Base-by-base conservation (phyloP, 2,797 vertebrate species). In the Triplophysa yarkandensis region DNA sequence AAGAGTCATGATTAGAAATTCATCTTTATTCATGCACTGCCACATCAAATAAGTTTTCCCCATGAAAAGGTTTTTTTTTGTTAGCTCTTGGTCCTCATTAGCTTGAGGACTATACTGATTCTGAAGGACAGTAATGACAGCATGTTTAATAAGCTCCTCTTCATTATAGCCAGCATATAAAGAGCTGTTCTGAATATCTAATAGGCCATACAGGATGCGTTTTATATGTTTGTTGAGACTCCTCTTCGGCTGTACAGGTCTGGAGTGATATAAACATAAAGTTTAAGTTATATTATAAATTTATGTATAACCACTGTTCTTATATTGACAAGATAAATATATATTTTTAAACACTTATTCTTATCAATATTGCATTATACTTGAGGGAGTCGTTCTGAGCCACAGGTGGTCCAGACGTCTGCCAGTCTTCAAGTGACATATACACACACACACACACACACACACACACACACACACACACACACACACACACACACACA, bases 331-430 rank as follows among this genome's bases (percentile, higher is more conserved):
- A 23, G 19, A 10, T 68, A n/a, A n/a, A n/a, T 64, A 10, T 39
- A 14, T 9, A 36, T 36, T 28, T 69, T 4, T 28, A 39, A 34
- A 28, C 9, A 64, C 57, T 27, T 13, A 58, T 23, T 48, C 43
- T 60, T 9, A 36, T n/a, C n/a, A 48, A 58, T 7, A 61, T 36
- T 27, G 8, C 48, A 6, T 41, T 46, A 21, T 63, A 19, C 55
- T 73, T 46, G n/a, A 61, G 25, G 36, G 66, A 30, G 61, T 65
- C 44, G 61, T 39, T 66, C 64, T 41, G 72, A 61, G 80, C 39
- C 74, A 57, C 82, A 85, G 82, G 76, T 83, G 80, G 32, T 66
- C 41, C 23, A 83, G 82, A 82, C 79, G 76, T 64, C 61, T 4
- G n/a, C 14, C 52, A 23, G 39, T 70, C 58, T 66, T 77, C 74